phyloP scores from a whole-genome alignment of 2,113 vertebrate species.

The Perca flavescens region DNA sequence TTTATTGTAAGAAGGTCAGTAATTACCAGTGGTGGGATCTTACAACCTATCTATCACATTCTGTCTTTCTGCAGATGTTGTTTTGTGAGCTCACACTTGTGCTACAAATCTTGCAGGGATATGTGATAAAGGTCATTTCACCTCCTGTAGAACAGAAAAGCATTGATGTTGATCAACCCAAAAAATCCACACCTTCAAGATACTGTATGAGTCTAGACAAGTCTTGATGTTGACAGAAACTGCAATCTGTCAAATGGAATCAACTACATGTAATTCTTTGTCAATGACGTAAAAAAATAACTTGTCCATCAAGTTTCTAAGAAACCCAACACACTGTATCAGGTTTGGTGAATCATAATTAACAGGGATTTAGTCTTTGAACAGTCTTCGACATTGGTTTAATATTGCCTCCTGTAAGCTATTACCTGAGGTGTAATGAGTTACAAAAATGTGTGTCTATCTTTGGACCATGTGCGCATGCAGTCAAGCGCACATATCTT shows the following conservation, averaged over 20 bases:
- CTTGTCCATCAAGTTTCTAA: no score
- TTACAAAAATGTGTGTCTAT: background rate
- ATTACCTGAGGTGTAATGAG: background rate
- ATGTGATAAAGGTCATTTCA: background rate
- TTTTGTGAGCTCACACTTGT: background rate
- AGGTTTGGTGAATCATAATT: background rate
- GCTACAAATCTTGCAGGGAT: background rate
- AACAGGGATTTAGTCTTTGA: no score
- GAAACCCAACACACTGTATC: background rate
- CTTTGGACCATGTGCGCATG: no score
- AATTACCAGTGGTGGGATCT: background rate
- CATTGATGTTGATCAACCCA: background rate
- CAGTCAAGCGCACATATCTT: background rate
- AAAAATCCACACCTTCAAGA: background rate
- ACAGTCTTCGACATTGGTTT: background rate
- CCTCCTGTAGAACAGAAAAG: background rate
- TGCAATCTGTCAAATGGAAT: background rate
- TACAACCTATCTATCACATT: background rate
- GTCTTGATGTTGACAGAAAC: background rate
- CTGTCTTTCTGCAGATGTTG: background rate
- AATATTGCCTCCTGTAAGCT: conserved; percentile 3
- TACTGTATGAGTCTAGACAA: no score
- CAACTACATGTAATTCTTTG: no score
- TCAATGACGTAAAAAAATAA: background rate
- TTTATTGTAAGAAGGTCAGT: background rate